Evolutionary conservation across 2,113 vertebrate species (phyloP).

Genomic region (Scopus umbretta): DNA sequence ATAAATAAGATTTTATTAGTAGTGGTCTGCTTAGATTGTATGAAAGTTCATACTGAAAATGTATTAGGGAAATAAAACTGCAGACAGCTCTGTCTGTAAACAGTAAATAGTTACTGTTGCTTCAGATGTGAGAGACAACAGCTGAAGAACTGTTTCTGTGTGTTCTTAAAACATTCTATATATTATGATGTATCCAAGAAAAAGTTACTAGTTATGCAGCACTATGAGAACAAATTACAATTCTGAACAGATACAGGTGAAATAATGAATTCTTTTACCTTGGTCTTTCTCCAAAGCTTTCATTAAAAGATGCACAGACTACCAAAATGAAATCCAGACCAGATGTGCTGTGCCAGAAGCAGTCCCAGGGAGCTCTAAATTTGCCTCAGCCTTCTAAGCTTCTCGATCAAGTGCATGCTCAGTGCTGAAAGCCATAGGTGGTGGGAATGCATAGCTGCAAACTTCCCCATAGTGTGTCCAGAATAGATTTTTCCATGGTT

Average conservation of each 20-base stretch:
- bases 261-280: not conserved
- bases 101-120: not conserved
- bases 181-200: not conserved
- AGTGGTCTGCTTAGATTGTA: not conserved
- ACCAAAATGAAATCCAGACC: not conserved
- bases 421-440: not conserved
- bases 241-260: not conserved
- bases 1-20: not conserved
- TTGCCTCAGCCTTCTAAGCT: not conserved
- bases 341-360: not conserved
- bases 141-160: not conserved
- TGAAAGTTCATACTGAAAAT: not conserved
- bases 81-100: not conserved
- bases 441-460: not conserved
- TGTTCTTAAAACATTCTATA: not conserved
- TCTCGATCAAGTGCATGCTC: not conserved
- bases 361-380: not conserved
- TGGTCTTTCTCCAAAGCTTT: not conserved
- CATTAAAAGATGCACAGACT: not conserved
- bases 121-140: not conserved
- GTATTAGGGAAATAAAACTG: not conserved
- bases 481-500: not conserved
- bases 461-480: not conserved
- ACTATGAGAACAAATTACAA: not conserved
- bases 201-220: not conserved